Percentiles rank a stretch among this genome's conserved stretches.
phyloP scores from a whole-genome alignment of 2,797 vertebrate genomes.

The Rhinoraja longicauda region DNA sequence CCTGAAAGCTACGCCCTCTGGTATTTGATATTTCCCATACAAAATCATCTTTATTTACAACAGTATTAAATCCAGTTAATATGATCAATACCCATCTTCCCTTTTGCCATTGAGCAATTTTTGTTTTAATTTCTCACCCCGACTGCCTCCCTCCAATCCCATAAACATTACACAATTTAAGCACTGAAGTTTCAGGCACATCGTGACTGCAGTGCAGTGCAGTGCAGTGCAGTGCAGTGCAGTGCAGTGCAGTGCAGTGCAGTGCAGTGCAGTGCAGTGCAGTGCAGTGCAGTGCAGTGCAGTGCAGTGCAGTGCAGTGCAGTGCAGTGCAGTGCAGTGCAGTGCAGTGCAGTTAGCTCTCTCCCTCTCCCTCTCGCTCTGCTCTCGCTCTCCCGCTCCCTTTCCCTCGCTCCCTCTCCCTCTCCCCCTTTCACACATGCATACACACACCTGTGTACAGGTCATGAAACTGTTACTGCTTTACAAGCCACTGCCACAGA shows the following conservation, averaged over 20 bases:
- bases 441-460: background rate
- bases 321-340: no score
- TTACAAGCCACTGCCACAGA: background rate
- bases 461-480: background rate
- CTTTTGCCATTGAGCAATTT: background rate
- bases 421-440: no score
- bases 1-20: no score
- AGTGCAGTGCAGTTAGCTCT: background rate
- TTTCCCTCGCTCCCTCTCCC: no score
- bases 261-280: no score
- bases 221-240: no score
- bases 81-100: background rate
- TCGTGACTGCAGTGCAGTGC: background rate
- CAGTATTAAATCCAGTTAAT: background rate
- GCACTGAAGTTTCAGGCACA: background rate
- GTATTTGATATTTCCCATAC: background rate
- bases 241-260: no score
- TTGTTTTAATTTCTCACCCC: background rate
- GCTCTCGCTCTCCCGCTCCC: no score
- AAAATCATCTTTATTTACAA: background rate
- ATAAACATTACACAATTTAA: background rate
- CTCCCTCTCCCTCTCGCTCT: background rate
- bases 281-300: no score
- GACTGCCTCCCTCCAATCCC: background rate
- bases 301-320: no score